These are phyloP conservation scores for Capromys pilorides DNA, from an alignment of 2,797 vertebrate species.

Conservation along the genomic window DNA sequence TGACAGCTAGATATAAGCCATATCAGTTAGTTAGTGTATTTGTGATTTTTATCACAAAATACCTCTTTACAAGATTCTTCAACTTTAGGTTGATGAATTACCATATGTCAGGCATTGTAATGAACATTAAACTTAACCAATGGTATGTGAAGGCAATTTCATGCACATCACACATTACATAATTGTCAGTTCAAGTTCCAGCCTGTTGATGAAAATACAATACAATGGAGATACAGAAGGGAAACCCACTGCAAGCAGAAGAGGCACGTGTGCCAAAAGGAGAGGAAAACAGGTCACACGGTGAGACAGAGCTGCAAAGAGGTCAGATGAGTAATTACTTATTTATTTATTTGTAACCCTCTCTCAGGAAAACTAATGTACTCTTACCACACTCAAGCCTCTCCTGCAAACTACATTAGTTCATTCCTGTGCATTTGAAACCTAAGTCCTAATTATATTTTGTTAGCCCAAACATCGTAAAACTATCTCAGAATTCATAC, in stretches of 20 bases:
- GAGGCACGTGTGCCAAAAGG: background rate
- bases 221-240: background rate
- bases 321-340: too few relatives aligned
- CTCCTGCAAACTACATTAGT: background rate
- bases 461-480: background rate
- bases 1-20: background rate
- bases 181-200: background rate
- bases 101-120: background rate
- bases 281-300: background rate
- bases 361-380: background rate
- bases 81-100: background rate
- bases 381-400: background rate
- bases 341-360: too few relatives aligned
- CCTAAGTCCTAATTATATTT: background rate
- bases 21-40: background rate
- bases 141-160: background rate
- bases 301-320: background rate
- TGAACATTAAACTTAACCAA: background rate
- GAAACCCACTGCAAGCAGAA: background rate
- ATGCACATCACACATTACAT: background rate
- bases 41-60: background rate
- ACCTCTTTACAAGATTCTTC: background rate
- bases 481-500: background rate
- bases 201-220: background rate
- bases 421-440: background rate